These are phyloP conservation scores for Pandemis corylana DNA, from an alignment of 2,888 invertebrate species.

Conservation along the genomic window DNA sequence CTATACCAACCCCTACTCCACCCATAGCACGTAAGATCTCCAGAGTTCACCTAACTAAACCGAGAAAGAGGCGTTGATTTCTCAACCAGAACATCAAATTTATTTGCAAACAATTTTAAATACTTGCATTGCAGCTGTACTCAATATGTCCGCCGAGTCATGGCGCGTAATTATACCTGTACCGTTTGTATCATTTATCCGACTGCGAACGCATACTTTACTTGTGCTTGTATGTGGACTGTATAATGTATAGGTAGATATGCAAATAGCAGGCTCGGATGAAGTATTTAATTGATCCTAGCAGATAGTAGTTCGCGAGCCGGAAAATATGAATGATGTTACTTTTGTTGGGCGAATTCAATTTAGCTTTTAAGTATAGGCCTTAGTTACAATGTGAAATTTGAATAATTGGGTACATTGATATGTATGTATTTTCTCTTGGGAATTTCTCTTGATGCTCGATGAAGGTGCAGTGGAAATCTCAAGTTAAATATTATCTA, in stretches of 20 bases:
- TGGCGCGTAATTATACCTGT: conserved; percentile 17
- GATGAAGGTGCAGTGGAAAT: too few species aligned
- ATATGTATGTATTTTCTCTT: too few species aligned
- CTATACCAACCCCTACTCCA: too few species aligned
- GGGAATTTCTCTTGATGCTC: too few species aligned
- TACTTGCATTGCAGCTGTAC: neutral
- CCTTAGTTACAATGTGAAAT: neutral
- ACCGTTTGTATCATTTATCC: conserved; percentile 26
- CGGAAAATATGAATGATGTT: neutral
- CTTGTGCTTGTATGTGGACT: too few species aligned
- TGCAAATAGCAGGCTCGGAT: conserved; percentile 4
- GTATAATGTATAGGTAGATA: neutral
- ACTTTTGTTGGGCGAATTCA: neutral
- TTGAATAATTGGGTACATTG: neutral
- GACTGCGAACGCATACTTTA: neutral
- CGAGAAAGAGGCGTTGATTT: too few species aligned
- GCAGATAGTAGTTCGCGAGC: neutral
- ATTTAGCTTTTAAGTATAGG: neutral
- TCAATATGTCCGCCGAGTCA: conserved; percentile 5
- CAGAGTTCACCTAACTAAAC: too few species aligned
- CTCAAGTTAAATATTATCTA: too few species aligned
- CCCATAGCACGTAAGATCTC: too few species aligned
- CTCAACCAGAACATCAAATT: too few species aligned
- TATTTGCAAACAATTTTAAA: neutral
- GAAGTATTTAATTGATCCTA: neutral